phyloP scores from a whole-genome alignment of 1,140 invertebrate species.

The Brachionus koreanus region DNA sequence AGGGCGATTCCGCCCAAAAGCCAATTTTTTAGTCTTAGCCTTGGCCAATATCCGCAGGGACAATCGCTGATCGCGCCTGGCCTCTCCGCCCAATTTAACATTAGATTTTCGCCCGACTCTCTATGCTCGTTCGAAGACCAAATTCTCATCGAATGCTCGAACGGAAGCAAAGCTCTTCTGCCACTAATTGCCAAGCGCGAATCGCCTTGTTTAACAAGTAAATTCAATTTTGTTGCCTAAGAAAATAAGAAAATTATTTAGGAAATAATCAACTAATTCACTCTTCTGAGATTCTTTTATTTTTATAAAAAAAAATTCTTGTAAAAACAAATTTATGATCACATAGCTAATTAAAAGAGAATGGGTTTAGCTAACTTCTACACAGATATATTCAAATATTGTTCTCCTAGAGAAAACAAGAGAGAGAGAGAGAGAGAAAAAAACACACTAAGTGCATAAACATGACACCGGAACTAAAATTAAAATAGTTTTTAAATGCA shows the following conservation, averaged over 20 bases:
- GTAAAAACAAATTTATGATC: too few species aligned
- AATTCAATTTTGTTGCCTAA: not conserved
- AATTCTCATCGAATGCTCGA: conserved; percentile 50
- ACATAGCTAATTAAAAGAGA: too few species aligned
- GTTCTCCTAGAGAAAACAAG: too few species aligned
- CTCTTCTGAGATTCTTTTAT: too few species aligned
- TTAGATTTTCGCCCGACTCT: conserved; percentile 57
- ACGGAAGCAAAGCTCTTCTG: conserved; percentile 1
- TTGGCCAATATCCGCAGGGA: conserved; percentile 58
- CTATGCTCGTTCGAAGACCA: conserved; percentile 56
- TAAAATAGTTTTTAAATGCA: not conserved
- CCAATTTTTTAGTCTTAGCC: conserved; percentile 54
- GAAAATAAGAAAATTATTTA: too few species aligned
- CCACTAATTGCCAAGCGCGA: conserved; percentile 22
- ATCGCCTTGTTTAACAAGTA: conserved; percentile 33
- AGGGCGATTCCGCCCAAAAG: conserved; percentile 53
- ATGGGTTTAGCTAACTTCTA: too few species aligned
- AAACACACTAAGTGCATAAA: not conserved
- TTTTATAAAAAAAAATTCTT: too few species aligned
- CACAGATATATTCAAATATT: too few species aligned
- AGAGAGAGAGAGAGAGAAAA: too few species aligned
- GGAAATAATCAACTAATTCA: too few species aligned
- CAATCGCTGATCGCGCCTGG: conserved; percentile 57
- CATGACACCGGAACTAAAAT: not conserved
- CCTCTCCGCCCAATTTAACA: conserved; percentile 55